These are phyloP conservation scores for Entelurus aequoreus DNA, from an alignment of 2,113 vertebrate species.

Conservation along the genomic window DNA sequence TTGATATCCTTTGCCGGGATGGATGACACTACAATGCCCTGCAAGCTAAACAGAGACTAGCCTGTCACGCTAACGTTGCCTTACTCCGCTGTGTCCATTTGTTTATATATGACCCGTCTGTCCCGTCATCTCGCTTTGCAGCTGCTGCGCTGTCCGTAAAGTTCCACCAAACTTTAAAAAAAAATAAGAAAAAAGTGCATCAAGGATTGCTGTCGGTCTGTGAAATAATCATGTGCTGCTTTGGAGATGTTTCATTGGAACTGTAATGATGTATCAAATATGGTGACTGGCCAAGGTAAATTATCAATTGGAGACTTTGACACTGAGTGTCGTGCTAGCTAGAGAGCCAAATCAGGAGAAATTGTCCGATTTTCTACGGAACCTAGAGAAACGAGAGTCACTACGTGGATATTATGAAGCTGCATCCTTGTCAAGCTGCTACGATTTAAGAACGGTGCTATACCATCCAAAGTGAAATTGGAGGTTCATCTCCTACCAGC, in stretches of 20 bases:
- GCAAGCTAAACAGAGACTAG: conserved; percentile 70
- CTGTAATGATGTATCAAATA: conserved; percentile 53
- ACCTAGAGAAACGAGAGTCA: conserved; percentile 50
- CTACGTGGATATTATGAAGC: conserved; percentile 69
- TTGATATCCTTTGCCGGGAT: conserved; percentile 58
- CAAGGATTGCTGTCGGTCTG: conserved; percentile 69
- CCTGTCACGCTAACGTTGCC: conserved; percentile 75
- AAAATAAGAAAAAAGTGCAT: conserved; percentile 60
- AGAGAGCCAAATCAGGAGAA: conserved; percentile 70
- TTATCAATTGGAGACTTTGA: conserved; percentile 66
- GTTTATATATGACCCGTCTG: conserved; percentile 64
- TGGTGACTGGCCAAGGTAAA: conserved; percentile 61
- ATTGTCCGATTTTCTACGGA: conserved; percentile 62
- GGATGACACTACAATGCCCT: conserved; percentile 71
- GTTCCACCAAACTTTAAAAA: conserved; percentile 1
- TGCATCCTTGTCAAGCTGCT: conserved; percentile 74
- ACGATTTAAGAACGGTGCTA: conserved; percentile 71
- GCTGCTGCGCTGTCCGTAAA: conserved; percentile 63
- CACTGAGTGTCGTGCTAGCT: conserved; percentile 68
- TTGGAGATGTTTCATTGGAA: conserved; percentile 69
- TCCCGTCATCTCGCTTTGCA: conserved; percentile 68
- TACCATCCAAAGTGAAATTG: conserved; percentile 74
- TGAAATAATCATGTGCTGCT: conserved; percentile 68
- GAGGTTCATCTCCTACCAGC: conserved; percentile 73
- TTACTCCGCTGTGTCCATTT: conserved; percentile 73